Percentiles rank a stretch among this genome's conserved stretches.
Evolutionary conservation across 2,113 vertebrate genomes (phyloP).

Genomic region (Psilopsiagon aurifrons): DNA sequence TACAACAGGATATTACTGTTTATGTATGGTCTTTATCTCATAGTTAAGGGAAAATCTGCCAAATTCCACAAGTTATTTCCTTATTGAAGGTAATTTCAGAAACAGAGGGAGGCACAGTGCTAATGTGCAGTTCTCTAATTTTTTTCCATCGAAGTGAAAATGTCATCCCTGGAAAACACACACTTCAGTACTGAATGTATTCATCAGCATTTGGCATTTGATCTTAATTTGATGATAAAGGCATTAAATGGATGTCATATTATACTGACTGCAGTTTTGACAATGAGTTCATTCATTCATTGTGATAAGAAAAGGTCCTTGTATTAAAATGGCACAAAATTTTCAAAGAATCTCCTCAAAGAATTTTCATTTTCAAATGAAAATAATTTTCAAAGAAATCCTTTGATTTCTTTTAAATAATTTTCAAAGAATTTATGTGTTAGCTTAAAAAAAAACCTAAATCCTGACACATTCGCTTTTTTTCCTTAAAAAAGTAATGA

Average conservation of each 20-base stretch:
- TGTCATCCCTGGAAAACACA: constrained; percentile 17
- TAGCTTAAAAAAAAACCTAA: not conserved
- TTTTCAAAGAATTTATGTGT: not conserved
- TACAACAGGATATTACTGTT: constrained; percentile 60
- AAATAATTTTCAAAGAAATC: no score
- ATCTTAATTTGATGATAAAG: constrained; percentile 50
- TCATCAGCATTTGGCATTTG: constrained; percentile 21
- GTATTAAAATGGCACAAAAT: constrained; percentile 15
- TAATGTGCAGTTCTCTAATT: not conserved
- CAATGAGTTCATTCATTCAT: not conserved
- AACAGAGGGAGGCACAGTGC: not conserved
- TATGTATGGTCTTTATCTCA: constrained; percentile 35
- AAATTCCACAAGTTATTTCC: constrained; percentile 52
- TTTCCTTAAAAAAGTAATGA: constrained; percentile 13
- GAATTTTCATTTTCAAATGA: no score
- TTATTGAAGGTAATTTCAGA: constrained; percentile 13
- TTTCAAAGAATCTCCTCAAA: not conserved
- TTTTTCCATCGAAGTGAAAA: constrained; percentile 33
- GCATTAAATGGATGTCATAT: constrained; percentile 22
- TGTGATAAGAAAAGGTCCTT: constrained; percentile 4
- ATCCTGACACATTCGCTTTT: not conserved
- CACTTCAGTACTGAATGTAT: not conserved
- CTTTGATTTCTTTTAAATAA: no score
- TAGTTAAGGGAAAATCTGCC: constrained; percentile 17
- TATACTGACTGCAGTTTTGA: constrained; percentile 21